Base-by-base conservation (phyloP, 2,888 invertebrate species). In the Chymomyza amoena region DNA sequence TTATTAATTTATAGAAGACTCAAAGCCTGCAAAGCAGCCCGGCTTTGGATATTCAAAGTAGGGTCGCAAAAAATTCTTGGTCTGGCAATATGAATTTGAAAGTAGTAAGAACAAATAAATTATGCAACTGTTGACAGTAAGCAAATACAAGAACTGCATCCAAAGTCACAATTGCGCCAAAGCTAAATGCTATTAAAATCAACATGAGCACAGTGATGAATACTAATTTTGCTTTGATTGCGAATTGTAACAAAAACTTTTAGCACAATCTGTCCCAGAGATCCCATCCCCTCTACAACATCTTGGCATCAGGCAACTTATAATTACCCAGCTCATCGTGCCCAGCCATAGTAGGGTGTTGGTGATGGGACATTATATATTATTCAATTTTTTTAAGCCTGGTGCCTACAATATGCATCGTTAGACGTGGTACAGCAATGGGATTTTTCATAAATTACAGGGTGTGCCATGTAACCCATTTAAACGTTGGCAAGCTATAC, bases 161-260 rank as follows among this genome's bases (percentile, higher is more conserved):
- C 36, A 36, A 36, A 36, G 36, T 36, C 9, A 36, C 36, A 36
- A 36, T 36, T 61, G 67, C 16, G 32, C 52, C 25, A 25, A 25
- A 25, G 25, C 25, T 25, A 4, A 25, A 25, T 25, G 25, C 3
- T 25, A 62, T 54, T n/a, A 61, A 67, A 67, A 67, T 67, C 62
- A 67, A 62, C 67, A 67, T 67, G 39, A 67, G 45, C 50, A 32
- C 56, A 28, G 56, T 32, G 25, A 67, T 67, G 67, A 67, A 67
- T 67, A 67, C 52, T 67, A 66, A 66, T 61, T 57, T 61, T 36
- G 39, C 50, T 67, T 67, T 61, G 61, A 67, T 67, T 67, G 56
- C 62, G 57, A 67, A 36, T 36, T 6, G 36, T 9, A 36, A 36
- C 36, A 36, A 36, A 9, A 6, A 9, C 6, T 36, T 0, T 36